Evolutionary conservation across 1,140 invertebrate genomes (phyloP), one percentile per base, ranked within the genome.

Genomic region (Portunus trituberculatus): DNA sequence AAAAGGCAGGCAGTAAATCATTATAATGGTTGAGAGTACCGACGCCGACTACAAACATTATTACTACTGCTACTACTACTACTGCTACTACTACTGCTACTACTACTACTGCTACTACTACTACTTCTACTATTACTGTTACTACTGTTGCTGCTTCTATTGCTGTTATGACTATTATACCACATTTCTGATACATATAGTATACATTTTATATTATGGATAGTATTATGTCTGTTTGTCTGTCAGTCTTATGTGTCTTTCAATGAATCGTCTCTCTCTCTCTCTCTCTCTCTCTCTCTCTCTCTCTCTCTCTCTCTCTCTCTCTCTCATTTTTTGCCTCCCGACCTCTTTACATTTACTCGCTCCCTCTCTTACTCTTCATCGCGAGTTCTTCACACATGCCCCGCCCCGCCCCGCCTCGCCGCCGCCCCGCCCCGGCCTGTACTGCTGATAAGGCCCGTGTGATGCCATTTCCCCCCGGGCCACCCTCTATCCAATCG

Each of bases 401-500:
- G 48, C 87, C 86, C 32, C 59, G 20, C 7, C 31, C 86, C 67
- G 25, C 84, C 48, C 52, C 87, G n/a, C 29, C 48, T 25, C n/a
- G n/a, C 29, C 52, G 32, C 52, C 46, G 45, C 46, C 84, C 93
- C 59, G 39, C 76, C 93, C 28, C 48, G 29, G 90, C 91, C 94
- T 95, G 94, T 95, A 95, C 91, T 95, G 94, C 94, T 95, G 94
- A 95, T 95, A 95, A 95, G 94, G 84, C 31, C 83, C 29, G 91
- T 39, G 91, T 92, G 94, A 92, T 92, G 91, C 91, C 94, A 95
- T 95, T 95, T 88, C 94, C 91, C 45, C 94, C 94, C 88, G 91
- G 94, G 28, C 82, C 84, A 91, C 94, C 94, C 94, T 95, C 94
- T 92, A 95, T 95, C 94, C 94, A 95, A 95, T 95, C 91, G 94